Base-by-base conservation (phyloP, 2,113 vertebrate species). In the Microcebus murinus region DNA sequence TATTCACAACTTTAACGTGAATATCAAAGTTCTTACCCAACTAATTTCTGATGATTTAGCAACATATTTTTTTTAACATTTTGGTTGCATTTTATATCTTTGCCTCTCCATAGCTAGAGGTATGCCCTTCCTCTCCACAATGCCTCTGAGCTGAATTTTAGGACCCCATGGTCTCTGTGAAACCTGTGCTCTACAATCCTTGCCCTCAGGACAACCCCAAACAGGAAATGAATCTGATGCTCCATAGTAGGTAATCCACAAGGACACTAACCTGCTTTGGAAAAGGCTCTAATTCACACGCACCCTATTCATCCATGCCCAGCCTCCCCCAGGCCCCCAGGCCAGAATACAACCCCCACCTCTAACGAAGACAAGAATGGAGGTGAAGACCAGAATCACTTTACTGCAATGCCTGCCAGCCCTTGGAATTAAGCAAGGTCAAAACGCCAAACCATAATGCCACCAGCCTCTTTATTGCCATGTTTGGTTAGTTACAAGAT, bases 391-490 rank as follows among this genome's bases (percentile, higher is more conserved):
- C 7, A 25, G 13, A 85, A 6, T 65, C 34, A 67, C 31, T 36
- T 36, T 31, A 1, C 10, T 42, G 63, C 50, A 70, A 34, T 14
- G 36, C 73, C 83, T 55, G 52, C 42, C 13, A 4, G 52, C 52
- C 61, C 73, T 23, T n/a, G 12, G 77, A 84, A 68, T 29, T 48
- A 83, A 95, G 50, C 86, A 81, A 94, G 67, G 83, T 74, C 95
- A 79, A 84, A 68, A n/a, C 61, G 5, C 6, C 0, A 1, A 34
- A n/a, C 50, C 68, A 25, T n/a, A 81, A 67, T 4, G 9, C 31
- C 73, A 50, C 36, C 13, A 29, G 27, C 42, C n/a, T 59, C 90
- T 79, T 85, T 17, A 12, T 34, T n/a, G 59, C 20, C 45, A 85
- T 12, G 27, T 70, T 68, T 52, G 50, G 42, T 2, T 34, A 15